Base-by-base conservation (phyloP, 2,888 invertebrate species). In the Onchidella celtica region DNA sequence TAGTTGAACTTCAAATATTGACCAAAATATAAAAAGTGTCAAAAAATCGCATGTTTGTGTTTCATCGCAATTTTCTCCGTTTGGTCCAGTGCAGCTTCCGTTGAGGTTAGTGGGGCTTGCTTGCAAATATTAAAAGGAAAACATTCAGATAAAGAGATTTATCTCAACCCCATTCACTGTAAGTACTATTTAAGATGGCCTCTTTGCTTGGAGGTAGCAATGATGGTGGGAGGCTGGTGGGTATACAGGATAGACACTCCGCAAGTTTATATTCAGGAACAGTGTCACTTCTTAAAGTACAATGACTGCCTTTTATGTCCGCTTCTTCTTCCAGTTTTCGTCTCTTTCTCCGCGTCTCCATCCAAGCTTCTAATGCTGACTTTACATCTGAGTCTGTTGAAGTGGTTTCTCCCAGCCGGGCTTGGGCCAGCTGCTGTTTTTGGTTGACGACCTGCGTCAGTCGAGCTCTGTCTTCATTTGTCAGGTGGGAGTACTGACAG, bases 401-500 rank as follows among this genome's bases (percentile, higher is more conserved):
- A 4, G 86, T 84, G 69, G 84, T 78, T 24, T 79, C 32, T 38
- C 69, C 24, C 29, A 55, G 24, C 75, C 63, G 27, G 17, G 65
- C 29, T 59, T 72, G 66, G 0, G 38, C 29, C 47, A 17, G 17
- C 24, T 65, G 34, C 36, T 75, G 59, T 66, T 79, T 79, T 73
- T 66, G 40, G 24, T 32, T 57, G 65, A 74, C 27, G 29, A 88
- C 82, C 63, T 85, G 81, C 76, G 89, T 85, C 21, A 91, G 83
- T 6, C 87, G 75, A 29, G 85, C 83, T 55, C 83, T 87, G 69
- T 83, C 85, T 74, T 89, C 89, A 57, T 86, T 84, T 9, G 90
- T 90, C 74, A 91, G 84, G 73, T 92, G 92, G n/a, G 91, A 91
- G 83, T 88, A 91, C 74, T 87, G 88, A 76, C 92, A 92, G 40